phyloP scores from a whole-genome alignment of 2,113 vertebrate species.

The Pyxicephalus adspersus region DNA sequence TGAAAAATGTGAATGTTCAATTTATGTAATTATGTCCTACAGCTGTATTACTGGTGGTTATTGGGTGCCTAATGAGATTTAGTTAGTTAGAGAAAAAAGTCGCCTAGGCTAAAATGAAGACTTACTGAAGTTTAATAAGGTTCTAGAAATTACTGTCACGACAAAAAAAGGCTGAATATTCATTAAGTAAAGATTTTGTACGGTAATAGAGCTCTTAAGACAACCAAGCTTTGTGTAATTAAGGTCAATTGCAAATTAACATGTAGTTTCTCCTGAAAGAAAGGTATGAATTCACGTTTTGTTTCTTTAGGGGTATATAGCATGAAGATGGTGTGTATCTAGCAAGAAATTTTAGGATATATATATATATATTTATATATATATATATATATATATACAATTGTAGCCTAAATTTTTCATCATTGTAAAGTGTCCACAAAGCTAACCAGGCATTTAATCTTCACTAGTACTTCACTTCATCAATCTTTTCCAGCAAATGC shows the following conservation, averaged over 20 bases:
- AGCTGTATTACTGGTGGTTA: neutral
- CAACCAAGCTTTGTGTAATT: neutral
- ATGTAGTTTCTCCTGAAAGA: no score
- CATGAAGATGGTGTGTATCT: no score
- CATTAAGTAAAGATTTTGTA: neutral
- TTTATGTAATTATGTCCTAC: conserved; percentile 3
- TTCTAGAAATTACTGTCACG: neutral
- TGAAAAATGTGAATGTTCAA: neutral
- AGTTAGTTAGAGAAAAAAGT: neutral
- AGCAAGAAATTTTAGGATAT: no score
- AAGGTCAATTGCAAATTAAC: neutral
- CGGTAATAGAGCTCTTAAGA: neutral
- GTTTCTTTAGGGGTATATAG: neutral
- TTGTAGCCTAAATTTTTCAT: no score
- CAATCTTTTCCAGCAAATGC: no score
- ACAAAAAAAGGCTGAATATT: neutral
- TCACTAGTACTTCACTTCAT: no score
- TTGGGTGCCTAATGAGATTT: conserved; percentile 3
- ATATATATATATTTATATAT: no score
- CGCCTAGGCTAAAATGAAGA: neutral
- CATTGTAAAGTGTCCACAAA: no score
- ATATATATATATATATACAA: no score
- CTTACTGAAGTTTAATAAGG: neutral
- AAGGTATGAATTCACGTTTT: neutral
- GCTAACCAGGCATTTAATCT: no score